These are phyloP conservation scores for Pachliopta kotzebuea DNA, from an alignment of 2,888 invertebrate genomes.

Conservation along the genomic window DNA sequence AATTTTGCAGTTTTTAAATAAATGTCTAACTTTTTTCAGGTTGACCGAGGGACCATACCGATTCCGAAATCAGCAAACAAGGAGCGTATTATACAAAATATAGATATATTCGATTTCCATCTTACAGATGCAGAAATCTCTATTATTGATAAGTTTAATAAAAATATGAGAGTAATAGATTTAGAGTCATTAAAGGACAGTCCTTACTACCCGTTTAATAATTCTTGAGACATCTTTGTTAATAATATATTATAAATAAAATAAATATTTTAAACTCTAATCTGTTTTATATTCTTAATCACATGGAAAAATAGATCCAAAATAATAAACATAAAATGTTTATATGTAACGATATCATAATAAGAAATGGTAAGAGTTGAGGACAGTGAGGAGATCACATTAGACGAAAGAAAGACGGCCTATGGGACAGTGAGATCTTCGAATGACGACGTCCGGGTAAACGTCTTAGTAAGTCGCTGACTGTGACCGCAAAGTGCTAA, in stretches of 20 bases:
- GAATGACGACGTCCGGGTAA: too few relatives aligned
- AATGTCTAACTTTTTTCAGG: conserved; percentile 51
- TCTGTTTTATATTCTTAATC: too few relatives aligned
- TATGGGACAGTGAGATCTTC: too few relatives aligned
- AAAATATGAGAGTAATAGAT: conserved; percentile 42
- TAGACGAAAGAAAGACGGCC: too few relatives aligned
- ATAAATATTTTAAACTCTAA: too few relatives aligned
- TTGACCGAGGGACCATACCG: conserved; percentile 75
- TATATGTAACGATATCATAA: too few relatives aligned
- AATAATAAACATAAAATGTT: too few relatives aligned
- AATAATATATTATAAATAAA: not conserved
- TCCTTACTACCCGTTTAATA: conserved; percentile 28
- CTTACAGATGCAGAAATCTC: conserved; percentile 72
- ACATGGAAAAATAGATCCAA: too few relatives aligned
- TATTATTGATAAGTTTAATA: conserved; percentile 71
- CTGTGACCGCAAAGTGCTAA: too few relatives aligned
- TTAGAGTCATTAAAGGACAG: conserved; percentile 29
- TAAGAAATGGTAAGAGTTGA: too few relatives aligned
- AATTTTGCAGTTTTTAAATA: not conserved
- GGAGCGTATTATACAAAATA: conserved; percentile 73
- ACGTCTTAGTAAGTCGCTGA: too few relatives aligned
- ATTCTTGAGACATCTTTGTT: conserved; percentile 1
- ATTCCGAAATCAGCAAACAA: conserved; percentile 81
- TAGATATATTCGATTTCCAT: conserved; percentile 80
- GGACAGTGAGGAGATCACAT: too few relatives aligned